Evolutionary conservation across 53 echinoderm and acorn worm species (phyloP).

Genomic region (Echinometra lucunter): DNA sequence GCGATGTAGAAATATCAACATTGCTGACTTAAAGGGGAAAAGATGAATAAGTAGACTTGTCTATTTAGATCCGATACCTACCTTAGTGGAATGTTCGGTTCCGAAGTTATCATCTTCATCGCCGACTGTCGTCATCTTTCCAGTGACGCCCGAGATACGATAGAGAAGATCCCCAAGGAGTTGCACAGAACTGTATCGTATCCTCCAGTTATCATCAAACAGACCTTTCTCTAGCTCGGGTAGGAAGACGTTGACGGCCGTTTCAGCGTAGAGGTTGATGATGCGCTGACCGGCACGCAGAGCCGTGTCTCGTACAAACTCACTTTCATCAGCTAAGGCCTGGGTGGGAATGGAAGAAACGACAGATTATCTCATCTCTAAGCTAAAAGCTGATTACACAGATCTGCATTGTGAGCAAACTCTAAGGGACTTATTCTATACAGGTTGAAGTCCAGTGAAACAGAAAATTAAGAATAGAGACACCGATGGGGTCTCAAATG

Average conservation of each 20-base stretch:
- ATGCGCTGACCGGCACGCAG: constrained; percentile 97
- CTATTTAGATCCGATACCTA: not conserved
- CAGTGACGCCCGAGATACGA: constrained; percentile 94
- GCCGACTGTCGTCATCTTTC: constrained; percentile 98
- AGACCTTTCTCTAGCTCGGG: constrained; percentile 96
- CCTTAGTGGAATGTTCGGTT: constrained; percentile 98
- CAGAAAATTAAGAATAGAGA: too few species aligned
- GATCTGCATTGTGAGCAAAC: not conserved
- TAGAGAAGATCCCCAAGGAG: constrained; percentile 94
- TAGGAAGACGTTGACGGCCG: constrained; percentile 94
- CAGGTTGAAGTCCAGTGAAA: not conserved
- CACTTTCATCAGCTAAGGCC: constrained; percentile 97
- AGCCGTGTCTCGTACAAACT: constrained; percentile 95
- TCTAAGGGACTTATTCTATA: not conserved
- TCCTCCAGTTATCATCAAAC: constrained; percentile 99
- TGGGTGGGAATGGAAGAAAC: not conserved
- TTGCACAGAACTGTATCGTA: constrained; percentile 95
- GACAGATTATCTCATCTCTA: not conserved
- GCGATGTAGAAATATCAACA: too few species aligned
- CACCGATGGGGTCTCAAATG: too few species aligned
- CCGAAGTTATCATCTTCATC: constrained; percentile 99
- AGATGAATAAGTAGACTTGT: too few species aligned
- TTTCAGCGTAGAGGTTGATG: constrained; percentile 97
- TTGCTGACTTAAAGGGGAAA: too few species aligned
- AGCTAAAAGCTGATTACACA: not conserved